Evolutionary conservation across 2,797 vertebrate genomes (phyloP), one percentile per base, ranked within the genome.

Genomic region (Danio jaintianensis): DNA sequence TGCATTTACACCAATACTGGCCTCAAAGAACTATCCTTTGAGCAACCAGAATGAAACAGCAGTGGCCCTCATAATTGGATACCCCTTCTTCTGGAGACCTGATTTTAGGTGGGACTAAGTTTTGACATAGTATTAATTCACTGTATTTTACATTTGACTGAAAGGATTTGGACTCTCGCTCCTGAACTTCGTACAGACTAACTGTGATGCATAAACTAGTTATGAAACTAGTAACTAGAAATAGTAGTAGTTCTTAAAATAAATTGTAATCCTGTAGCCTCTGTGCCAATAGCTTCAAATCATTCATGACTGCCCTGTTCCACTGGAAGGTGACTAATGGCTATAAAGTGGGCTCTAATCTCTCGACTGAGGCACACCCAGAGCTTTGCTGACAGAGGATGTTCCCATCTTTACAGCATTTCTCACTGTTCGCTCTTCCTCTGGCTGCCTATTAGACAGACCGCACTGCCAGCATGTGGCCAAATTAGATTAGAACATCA

Each of bases 401-500:
- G 20, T 78, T 69, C 66, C 45, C 29, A 0, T 69, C 55, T 61
- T 61, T 70, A 61, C 29, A 70, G 8, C 29, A 50, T 70, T 61
- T 69, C 66, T 61, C n/a, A 20, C 55, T 40, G 55, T 78, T 78
- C 8, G 8, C 29, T 42, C 8, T 68, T 78, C 63, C 63, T 50
- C 29, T 20, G 4, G 13, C n/a, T 78, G 53, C 55, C 64, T 69
- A 50, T 78, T 61, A 78, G 53, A 61, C 53, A 42, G 55, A 61
- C 55, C 42, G 75, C 40, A 68, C 63, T 47, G 22, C 63, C 75
- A 78, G 76, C 76, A 50, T 78, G 64, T 69, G 53, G 52, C 53
- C n/a, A 69, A 78, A 78, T 78, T 59, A 78, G 55, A 78, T 78
- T 69, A 69, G 66, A 78, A 61, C 76, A 78, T 70, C 76, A 78